phyloP scores from a whole-genome alignment of 37 sponge, comb jelly and placozoan genomes.

The Hexactinellida sp. region DNA sequence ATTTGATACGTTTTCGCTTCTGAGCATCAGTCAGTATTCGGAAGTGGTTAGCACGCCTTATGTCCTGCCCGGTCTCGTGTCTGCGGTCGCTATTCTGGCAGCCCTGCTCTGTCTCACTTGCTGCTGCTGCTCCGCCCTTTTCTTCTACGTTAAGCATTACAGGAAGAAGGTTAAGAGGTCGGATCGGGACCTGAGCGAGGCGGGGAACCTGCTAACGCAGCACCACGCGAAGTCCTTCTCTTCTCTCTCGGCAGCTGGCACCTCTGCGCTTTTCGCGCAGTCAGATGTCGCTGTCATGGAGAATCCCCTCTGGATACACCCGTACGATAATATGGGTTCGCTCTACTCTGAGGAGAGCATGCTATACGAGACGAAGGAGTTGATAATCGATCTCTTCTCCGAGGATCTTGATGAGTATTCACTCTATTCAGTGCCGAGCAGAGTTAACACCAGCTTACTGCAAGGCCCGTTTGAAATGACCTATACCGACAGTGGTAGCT shows the following conservation, averaged over 20 bases:
- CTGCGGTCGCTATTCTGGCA: not conserved
- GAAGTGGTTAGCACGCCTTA: not conserved
- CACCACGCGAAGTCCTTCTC: not conserved
- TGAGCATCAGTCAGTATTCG: not conserved
- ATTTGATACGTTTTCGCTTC: not conserved
- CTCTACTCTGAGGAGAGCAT: not conserved
- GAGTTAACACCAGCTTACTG: not conserved
- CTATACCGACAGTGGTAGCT: not conserved
- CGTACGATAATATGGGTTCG: not conserved
- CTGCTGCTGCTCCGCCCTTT: not conserved
- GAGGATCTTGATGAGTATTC: not conserved
- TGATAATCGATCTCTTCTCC: not conserved
- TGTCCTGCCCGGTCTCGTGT: not conserved
- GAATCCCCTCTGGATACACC: not conserved
- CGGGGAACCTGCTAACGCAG: not conserved
- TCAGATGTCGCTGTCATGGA: conserved; percentile 2
- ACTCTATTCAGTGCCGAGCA: not conserved
- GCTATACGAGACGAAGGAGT: not conserved
- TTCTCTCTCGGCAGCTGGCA: not conserved
- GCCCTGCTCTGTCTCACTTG: not conserved
- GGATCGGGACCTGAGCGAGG: not conserved
- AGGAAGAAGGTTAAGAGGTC: not conserved
- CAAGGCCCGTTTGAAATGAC: not conserved
- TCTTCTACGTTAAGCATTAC: not conserved
- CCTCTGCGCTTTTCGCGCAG: not conserved